phyloP scores from a whole-genome alignment of 2,797 vertebrate genomes.

The Cheirogaleus major region DNA sequence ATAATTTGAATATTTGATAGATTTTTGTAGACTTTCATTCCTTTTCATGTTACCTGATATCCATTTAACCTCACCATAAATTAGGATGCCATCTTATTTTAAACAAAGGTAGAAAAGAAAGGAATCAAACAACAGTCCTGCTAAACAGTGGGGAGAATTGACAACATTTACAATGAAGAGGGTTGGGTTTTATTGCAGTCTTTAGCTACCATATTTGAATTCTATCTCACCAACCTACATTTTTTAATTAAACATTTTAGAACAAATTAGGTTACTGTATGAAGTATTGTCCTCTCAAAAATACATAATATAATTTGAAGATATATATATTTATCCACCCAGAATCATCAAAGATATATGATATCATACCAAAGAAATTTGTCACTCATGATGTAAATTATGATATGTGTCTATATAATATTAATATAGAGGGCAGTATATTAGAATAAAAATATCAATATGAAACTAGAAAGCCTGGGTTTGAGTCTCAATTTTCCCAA shows the following conservation, averaged over 20 bases:
- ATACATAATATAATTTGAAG: background rate
- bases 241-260: background rate
- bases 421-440: background rate
- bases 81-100: background rate
- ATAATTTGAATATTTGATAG: background rate
- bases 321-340: background rate
- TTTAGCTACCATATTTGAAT: background rate
- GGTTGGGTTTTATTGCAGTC: background rate
- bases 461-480: background rate
- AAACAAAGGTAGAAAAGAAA: background rate
- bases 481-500: background rate
- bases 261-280: background rate
- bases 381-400: background rate
- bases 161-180: background rate
- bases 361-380: background rate
- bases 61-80: background rate
- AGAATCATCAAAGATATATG: background rate
- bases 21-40: background rate
- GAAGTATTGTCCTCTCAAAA: background rate
- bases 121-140: background rate
- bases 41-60: background rate
- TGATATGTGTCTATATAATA: background rate
- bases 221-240: background rate
- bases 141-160: background rate
- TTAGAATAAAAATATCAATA: background rate